Base-by-base conservation (phyloP, 2,888 invertebrate species). In the Drosophila heteroneura region DNA sequence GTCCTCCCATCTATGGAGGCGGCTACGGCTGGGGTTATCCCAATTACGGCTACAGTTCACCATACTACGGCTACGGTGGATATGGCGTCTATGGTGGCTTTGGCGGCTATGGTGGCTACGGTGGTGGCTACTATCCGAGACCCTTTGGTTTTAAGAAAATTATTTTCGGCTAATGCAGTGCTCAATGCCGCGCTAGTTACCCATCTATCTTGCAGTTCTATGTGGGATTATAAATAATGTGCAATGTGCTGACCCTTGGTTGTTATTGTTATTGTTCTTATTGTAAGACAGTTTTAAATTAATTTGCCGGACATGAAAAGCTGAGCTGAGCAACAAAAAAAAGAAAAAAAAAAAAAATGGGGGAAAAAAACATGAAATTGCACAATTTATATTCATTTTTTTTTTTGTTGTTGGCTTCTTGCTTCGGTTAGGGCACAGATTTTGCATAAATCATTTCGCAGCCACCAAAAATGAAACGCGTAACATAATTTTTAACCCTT, bases 391-490 rank as follows among this genome's bases (percentile, higher is more conserved):
- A 88, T 86, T 86, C 90, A 87, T 86, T 79, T 86, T 83, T 33
- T 33, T 37, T 51, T 53, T 35, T 57, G 37, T 7, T 39, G 57
- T 74, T 79, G 59, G 66, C 52, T 63, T 79, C 61, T 79, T 62
- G 64, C 52, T 60, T 79, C 58, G 83, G 79, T 81, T 72, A 65
- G 89, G 81, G 80, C 90, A 90, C 85, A 90, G 85, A 86, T 86
- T 86, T 86, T 91, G 91, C 85, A 86, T 86, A 86, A 86, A 86
- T 86, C 85, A 86, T 86, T 86, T 89, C 75, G 68, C 88, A 82
- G 91, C 85, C 82, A 89, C 88, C 89, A 73, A 89, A 89, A 85
- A 87, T 79, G 91, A 85, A 91, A 91, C 88, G 90, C 90, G 91
- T 85, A 87, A 88, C 91, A 86, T 86, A 86, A 86, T 86, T 86